These are phyloP conservation scores for Tricholaema leucomelas DNA, from an alignment of 2,113 vertebrate genomes.

Conservation along the genomic window DNA sequence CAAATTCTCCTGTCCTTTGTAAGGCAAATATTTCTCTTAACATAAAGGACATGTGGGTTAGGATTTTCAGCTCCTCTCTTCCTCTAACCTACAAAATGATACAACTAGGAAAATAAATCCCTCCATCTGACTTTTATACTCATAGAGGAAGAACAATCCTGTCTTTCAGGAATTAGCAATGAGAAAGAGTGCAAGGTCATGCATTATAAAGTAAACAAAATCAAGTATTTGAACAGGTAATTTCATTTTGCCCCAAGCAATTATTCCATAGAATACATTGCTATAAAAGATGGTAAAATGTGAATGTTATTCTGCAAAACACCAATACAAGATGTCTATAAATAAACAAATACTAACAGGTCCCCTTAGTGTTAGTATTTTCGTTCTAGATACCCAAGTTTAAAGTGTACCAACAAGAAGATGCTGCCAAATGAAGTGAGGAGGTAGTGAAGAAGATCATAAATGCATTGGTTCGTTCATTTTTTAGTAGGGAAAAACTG, in stretches of 20 bases:
- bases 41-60: background rate
- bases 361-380: background rate
- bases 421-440: background rate
- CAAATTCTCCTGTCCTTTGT: background rate
- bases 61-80: background rate
- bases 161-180: background rate
- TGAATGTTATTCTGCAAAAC: background rate
- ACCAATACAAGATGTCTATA: background rate
- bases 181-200: background rate
- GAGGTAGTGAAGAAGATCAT: background rate
- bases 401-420: background rate
- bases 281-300: background rate
- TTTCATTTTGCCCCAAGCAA: conserved; percentile 30
- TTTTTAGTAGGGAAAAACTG: background rate
- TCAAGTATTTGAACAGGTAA: conserved; percentile 26
- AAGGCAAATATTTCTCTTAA: background rate
- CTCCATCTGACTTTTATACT: background rate
- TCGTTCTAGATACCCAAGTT: background rate
- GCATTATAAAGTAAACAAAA: background rate
- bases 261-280: conserved; percentile 26
- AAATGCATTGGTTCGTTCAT: background rate
- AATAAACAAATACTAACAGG: background rate
- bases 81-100: background rate
- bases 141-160: background rate
- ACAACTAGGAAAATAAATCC: background rate